Evolutionary conservation across 2,888 invertebrate genomes (phyloP), one percentile per base, ranked within the genome.

Genomic region (Tetramorium bicarinatum): DNA sequence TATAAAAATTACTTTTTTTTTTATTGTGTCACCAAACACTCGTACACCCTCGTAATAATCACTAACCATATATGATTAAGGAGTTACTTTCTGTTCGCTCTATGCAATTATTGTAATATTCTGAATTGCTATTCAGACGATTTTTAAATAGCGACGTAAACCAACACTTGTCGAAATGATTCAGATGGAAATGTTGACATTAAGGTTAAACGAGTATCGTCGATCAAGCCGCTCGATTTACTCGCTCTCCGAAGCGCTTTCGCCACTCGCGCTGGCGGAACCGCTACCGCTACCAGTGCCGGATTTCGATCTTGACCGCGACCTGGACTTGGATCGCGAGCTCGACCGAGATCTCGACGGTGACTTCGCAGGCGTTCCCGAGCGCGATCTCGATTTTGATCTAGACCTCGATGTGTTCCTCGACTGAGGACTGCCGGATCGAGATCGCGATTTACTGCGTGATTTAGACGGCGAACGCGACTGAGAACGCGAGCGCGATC

Each of bases 211-310:
- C 2, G 11, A 54, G 3, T 47, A 76, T 41, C 49, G 15, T 41
- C 59, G 1, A 80, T 67, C 79, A 25, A 2, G 59, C n/a, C 6
- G 49, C 25, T 64, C 38, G 49, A 77, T 61, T 92, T 76, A 93
- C 84, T 94, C 94, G 85, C 94, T 94, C 2, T 94, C 94, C 15
- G 93, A 94, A 34, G 86, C 93, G 82, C 94, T 94, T 84, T 93
- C 93, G 38, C 90, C 93, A 81, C 94, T 94, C 4, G 91, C 93
- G 80, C 93, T 94, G 1, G 91, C 94, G 56, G 93, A 93, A 21
- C 92, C 94, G 81, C 25, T 25, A 25, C 25, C 93, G 84, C 93
- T 94, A 13, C 91, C 93, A n/a, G 93, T 94, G 13, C 85, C 89
- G 0, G 92, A 92, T 83, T 90, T 88, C 34, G 92, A 91, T 77